Conservation (phyloP, 2,113 vertebrate species). For the Maccullochella peelii region DNA sequence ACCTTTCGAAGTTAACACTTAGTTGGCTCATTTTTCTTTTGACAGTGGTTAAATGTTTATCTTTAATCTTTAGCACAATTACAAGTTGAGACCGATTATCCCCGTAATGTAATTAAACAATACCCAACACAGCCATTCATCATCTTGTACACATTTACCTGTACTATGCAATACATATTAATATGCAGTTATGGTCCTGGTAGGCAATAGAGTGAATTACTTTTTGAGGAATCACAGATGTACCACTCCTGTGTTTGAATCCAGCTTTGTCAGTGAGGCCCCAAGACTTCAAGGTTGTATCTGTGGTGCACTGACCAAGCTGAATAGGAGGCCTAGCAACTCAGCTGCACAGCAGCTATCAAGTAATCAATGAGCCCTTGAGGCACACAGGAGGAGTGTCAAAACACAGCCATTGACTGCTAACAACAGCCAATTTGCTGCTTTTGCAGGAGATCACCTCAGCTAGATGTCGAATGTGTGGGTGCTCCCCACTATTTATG, state of each 20-base stretch:
- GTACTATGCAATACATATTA: background rate
- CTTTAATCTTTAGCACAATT: slow-evolving; percentile 10
- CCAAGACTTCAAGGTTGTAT: slow-evolving; percentile 50
- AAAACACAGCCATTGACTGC: slow-evolving; percentile 78
- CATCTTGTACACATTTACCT: slow-evolving; percentile 4
- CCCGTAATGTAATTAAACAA: background rate
- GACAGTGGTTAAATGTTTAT: slow-evolving; percentile 2
- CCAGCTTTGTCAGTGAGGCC: slow-evolving; percentile 25
- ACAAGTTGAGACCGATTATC: slow-evolving; percentile 25
- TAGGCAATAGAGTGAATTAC: slow-evolving; percentile 13
- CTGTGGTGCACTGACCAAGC: slow-evolving; percentile 72
- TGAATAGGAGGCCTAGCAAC: slow-evolving; percentile 73
- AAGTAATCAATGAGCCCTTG: slow-evolving; percentile 81
- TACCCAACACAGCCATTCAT: slow-evolving; percentile 25
- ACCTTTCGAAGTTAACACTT: slow-evolving; percentile 30
- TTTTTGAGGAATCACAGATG: slow-evolving; percentile 20
- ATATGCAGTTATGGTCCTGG: slow-evolving; percentile 21
- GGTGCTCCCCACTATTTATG: slow-evolving; percentile 66
- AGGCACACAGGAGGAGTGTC: slow-evolving; percentile 75
- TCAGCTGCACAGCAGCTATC: slow-evolving; percentile 69
- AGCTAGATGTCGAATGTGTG: slow-evolving; percentile 65
- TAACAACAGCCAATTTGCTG: slow-evolving; percentile 75
- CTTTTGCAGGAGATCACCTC: slow-evolving; percentile 73
- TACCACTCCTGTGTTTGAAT: slow-evolving; percentile 26
- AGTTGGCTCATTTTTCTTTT: slow-evolving; percentile 19